phyloP scores from a whole-genome alignment of 2,888 invertebrate genomes.

The Congeria kusceri region DNA sequence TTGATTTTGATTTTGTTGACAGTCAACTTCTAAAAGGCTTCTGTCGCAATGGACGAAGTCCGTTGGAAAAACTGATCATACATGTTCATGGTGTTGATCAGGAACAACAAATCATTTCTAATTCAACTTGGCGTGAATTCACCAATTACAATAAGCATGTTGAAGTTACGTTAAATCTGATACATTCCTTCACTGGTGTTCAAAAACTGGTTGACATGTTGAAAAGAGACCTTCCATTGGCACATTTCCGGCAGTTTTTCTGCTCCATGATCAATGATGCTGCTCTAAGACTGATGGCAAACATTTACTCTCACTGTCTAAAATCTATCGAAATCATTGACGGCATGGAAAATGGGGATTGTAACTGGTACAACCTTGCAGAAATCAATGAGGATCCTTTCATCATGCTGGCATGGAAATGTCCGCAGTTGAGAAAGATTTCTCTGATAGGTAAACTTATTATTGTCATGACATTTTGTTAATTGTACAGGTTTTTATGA shows the following conservation, averaged over 20 bases:
- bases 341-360: conserved; percentile 83
- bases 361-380: conserved; percentile 62
- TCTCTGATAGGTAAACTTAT: conserved; percentile 87
- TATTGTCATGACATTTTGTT: background rate
- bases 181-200: conserved; percentile 90
- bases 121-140: conserved; percentile 89
- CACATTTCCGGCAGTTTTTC: conserved; percentile 91
- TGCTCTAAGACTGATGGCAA: conserved; percentile 87
- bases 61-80: conserved; percentile 87
- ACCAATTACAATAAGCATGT: conserved; percentile 87
- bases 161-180: conserved; percentile 88
- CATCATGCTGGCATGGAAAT: conserved; percentile 90
- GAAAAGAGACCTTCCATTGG: conserved; percentile 90
- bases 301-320: conserved; percentile 85
- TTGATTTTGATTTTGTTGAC: conserved; percentile 84
- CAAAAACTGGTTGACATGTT: conserved; percentile 89
- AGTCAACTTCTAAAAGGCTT: conserved; percentile 80
- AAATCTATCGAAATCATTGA: conserved; percentile 89
- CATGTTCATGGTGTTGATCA: conserved; percentile 90
- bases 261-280: conserved; percentile 89
- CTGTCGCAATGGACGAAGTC: conserved; percentile 64
- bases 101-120: conserved; percentile 89
- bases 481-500: background rate
- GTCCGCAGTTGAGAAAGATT: conserved; percentile 88
- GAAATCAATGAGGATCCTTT: conserved; percentile 87